Percentiles rank a stretch among this genome's conserved stretches.
phyloP scores from a whole-genome alignment of 2,888 invertebrate species.

The Psococerastis gibbosa region DNA sequence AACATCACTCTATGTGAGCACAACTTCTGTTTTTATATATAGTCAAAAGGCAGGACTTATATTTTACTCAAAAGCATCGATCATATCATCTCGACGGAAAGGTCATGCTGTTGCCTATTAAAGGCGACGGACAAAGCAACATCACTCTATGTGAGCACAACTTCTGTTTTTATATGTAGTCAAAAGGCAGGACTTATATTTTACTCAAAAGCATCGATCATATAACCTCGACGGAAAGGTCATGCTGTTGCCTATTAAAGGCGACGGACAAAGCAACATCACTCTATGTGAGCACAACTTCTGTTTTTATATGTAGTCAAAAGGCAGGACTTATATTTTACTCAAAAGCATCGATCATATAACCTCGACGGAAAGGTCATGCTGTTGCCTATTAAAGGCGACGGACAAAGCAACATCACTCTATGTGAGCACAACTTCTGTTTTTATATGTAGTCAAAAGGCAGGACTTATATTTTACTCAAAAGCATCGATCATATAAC shows the following conservation, averaged over 20 bases:
- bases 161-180: too few species aligned
- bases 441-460: too few species aligned
- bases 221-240: conserved; percentile 10
- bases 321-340: too few species aligned
- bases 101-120: conserved; percentile 11
- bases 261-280: conserved; percentile 7
- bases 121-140: conserved; percentile 7
- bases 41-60: too few species aligned
- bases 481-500: too few species aligned
- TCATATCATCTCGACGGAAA: conserved; percentile 8
- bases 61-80: too few species aligned
- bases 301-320: too few species aligned
- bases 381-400: conserved; percentile 11
- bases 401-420: conserved; percentile 6
- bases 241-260: conserved; percentile 11
- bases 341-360: conserved; percentile 3
- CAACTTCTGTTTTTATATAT: too few species aligned
- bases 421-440: conserved; percentile 4
- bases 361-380: conserved; percentile 10
- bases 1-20: conserved; percentile 6
- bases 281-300: conserved; percentile 2
- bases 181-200: too few species aligned
- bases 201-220: too few species aligned
- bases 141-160: conserved; percentile 5
- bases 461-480: too few species aligned